Base-by-base conservation (phyloP, 2,888 invertebrate genomes). In the Eupithecia subfuscata region DNA sequence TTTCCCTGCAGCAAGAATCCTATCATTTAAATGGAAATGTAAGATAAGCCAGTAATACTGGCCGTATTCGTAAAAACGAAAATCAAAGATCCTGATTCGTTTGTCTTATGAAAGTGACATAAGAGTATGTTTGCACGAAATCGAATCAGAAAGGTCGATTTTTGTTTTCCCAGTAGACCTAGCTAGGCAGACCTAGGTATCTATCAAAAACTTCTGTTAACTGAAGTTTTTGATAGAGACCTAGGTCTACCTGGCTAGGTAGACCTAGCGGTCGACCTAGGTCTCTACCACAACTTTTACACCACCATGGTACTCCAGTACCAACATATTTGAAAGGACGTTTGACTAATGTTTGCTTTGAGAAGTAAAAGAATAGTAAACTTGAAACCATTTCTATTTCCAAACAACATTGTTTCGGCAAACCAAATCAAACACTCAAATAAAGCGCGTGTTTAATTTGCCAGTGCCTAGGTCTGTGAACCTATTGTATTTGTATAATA, bases 401-500 rank as follows among this genome's bases (percentile, higher is more conserved):
- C 48, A 74, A 71, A 71, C 64, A 76, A 69, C 68, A 70, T 64
- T 48, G 74, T 73, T 73, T 67, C 63, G 56, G 72, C 45, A 70
- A 69, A 56, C 65, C 34, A 40, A 34, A 45, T 73, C 22, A 67
- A 71, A 70, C 56, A 64, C 74, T 52, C 74, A 72, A 76, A 73
- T 73, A 69, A 75, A 77, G 63, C 71, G 67, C 70, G 67, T 76
- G 74, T 73, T 75, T 77, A 76, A 75, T 77, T 79, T 78, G 70
- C 11, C 40, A 4, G 67, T 22, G 40, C 18, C 18, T 65, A 65
- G 67, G 25, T 43, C 43, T 43, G 40, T 70, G 73, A 71, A 78
- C 75, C 78, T 79, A 77, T 84, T 79, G 79, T 82, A 77, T 78
- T 64, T 60, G 25, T 60, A 75, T 73, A 71, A 78, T 76, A 81